Conservation (phyloP, 2,113 vertebrate genomes). For the Bungarus multicinctus region DNA sequence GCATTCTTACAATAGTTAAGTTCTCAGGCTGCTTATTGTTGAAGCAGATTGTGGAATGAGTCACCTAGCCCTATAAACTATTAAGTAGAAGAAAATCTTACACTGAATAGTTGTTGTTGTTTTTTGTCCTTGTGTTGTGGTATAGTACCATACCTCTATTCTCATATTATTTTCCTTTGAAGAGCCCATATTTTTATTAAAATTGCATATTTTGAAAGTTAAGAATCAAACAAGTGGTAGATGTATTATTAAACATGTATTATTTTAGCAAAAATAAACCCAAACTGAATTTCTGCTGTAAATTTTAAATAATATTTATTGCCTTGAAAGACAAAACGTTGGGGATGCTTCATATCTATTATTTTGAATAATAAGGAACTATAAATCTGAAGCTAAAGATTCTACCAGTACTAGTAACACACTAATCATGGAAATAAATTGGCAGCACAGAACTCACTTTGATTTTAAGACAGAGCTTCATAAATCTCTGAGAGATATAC, state of each 20-base stretch:
- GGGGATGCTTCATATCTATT: neutral
- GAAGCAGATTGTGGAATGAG: neutral
- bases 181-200: neutral
- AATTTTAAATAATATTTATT: conserved; percentile 29
- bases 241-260: neutral
- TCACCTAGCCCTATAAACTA: conserved; percentile 8
- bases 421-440: neutral
- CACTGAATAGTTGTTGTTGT: neutral
- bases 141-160: neutral
- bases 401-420: neutral
- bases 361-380: neutral
- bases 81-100: neutral
- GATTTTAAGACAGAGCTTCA: neutral
- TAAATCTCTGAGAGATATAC: neutral
- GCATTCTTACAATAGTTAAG: neutral
- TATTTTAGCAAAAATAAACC: conserved; percentile 1
- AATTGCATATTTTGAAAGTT: conserved; percentile 22
- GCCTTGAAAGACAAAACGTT: conserved; percentile 9
- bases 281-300: neutral
- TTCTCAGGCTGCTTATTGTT: neutral
- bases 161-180: conserved; percentile 34
- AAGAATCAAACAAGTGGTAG: neutral
- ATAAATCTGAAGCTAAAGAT: neutral
- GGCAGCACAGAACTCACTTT: neutral
- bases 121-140: neutral